Conservation (phyloP, 2,113 vertebrate species). For the Microtus richardsoni region DNA sequence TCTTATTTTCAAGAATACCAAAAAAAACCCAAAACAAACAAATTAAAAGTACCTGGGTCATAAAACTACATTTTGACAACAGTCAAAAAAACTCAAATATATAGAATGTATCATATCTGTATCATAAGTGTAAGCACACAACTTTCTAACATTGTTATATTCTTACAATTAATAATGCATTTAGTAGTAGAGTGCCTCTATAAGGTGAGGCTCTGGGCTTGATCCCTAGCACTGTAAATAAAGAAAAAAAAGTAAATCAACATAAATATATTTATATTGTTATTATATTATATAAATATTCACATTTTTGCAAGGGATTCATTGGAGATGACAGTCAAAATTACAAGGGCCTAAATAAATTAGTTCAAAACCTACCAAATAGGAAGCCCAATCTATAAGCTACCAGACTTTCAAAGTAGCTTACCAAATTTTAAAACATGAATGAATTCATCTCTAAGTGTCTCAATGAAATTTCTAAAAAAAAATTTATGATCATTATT, state of each 20-base stretch:
- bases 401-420: slow-evolving; percentile 2
- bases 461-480: neutral
- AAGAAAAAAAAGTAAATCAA: neutral
- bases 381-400: neutral
- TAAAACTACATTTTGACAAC: neutral
- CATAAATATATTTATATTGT: neutral
- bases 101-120: neutral
- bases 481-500: slow-evolving; percentile 15
- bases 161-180: slow-evolving; percentile 27
- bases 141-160: neutral
- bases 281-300: neutral
- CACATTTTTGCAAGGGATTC: neutral
- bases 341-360: neutral
- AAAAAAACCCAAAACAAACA: slow-evolving; percentile 32
- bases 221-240: neutral
- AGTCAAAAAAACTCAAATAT: slow-evolving; percentile 6
- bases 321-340: slow-evolving; percentile 18
- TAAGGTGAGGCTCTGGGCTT: neutral
- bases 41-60: neutral
- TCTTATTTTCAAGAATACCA: neutral
- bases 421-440: slow-evolving; percentile 43
- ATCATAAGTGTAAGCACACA: too few relatives aligned
- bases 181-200: neutral
- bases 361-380: slow-evolving; percentile 7
- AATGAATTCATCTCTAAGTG: slow-evolving; percentile 14